Percentiles rank a stretch among this genome's conserved stretches.
Evolutionary conservation across 1,140 invertebrate species (phyloP).

Genomic region (Psix sp.): DNA sequence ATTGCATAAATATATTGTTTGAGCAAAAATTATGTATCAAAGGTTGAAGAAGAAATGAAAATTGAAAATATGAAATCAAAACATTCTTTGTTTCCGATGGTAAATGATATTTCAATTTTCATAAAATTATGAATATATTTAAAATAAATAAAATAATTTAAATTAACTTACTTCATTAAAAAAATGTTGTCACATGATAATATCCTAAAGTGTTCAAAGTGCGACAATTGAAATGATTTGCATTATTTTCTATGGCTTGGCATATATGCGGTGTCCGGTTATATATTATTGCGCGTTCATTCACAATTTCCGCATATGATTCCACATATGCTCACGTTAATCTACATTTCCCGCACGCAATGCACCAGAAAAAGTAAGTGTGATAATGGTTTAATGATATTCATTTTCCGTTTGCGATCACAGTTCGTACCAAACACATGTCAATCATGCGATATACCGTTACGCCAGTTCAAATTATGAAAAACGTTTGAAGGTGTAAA

Average conservation of each 20-base stretch:
- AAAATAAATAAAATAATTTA: too few species aligned
- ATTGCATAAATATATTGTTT: too few species aligned
- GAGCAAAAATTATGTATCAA: too few species aligned
- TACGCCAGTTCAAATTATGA: constrained; percentile 23
- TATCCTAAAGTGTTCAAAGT: too few species aligned
- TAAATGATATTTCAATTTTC: too few species aligned
- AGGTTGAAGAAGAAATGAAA: too few species aligned
- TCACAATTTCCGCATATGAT: constrained; percentile 40
- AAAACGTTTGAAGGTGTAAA: constrained; percentile 35
- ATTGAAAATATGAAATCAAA: too few species aligned
- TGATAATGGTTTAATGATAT: constrained; percentile 52
- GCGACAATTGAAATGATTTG: constrained; percentile 17
- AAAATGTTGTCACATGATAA: too few species aligned
- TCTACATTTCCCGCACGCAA: constrained; percentile 45
- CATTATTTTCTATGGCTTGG: constrained; percentile 3
- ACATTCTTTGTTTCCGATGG: too few species aligned
- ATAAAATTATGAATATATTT: too few species aligned
- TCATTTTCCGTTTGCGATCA: constrained; percentile 46
- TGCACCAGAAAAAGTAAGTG: constrained; percentile 38
- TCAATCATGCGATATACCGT: constrained; percentile 46
- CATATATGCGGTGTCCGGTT: constrained; percentile 9
- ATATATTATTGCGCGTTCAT: constrained; percentile 28
- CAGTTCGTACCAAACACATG: constrained; percentile 38
- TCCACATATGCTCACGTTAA: constrained; percentile 37
- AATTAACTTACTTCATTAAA: too few species aligned